Evolutionary conservation across 2,888 invertebrate species (phyloP).

Genomic region (Callimorpha dominula): DNA sequence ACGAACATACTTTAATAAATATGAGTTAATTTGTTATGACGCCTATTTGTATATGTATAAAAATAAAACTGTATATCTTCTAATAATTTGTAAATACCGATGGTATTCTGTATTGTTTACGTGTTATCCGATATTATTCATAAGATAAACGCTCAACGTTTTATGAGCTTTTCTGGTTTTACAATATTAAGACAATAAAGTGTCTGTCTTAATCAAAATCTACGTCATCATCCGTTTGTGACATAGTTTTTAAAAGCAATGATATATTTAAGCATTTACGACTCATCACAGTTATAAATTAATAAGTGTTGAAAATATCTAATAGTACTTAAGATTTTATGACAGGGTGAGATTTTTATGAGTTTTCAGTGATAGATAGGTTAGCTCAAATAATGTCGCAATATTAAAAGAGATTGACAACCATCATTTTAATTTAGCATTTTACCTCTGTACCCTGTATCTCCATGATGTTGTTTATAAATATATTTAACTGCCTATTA

Average conservation of each 20-base stretch:
- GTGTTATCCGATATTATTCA: conserved; percentile 16
- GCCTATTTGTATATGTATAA: conserved; percentile 19
- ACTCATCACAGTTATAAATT: conserved; percentile 46
- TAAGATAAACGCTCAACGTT: conserved; percentile 28
- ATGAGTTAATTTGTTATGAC: conserved; percentile 20
- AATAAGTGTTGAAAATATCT: conserved; percentile 21
- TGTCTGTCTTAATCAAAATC: neutral
- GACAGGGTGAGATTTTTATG: conserved; percentile 55
- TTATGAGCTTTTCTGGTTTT: neutral
- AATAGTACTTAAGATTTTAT: conserved; percentile 51
- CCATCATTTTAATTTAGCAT: conserved; percentile 22
- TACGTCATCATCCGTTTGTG: neutral
- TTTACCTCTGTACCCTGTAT: neutral
- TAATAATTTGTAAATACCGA: conserved; percentile 18
- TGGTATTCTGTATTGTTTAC: conserved; percentile 30
- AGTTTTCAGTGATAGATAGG: conserved; percentile 43
- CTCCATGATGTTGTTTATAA: neutral
- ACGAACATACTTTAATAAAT: conserved; percentile 8
- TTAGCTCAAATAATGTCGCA: conserved; percentile 40
- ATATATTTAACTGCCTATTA: neutral
- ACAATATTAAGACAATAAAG: neutral
- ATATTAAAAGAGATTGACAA: neutral
- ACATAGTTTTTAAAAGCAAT: neutral
- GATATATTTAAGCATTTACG: conserved; percentile 46
- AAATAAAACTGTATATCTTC: conserved; percentile 11